A percentile compares a stretch with the other conserved stretches of the same genome.
These are phyloP conservation scores for Muscidifurax raptorellus DNA, from an alignment of 1,140 invertebrate species.

Conservation along the genomic window DNA sequence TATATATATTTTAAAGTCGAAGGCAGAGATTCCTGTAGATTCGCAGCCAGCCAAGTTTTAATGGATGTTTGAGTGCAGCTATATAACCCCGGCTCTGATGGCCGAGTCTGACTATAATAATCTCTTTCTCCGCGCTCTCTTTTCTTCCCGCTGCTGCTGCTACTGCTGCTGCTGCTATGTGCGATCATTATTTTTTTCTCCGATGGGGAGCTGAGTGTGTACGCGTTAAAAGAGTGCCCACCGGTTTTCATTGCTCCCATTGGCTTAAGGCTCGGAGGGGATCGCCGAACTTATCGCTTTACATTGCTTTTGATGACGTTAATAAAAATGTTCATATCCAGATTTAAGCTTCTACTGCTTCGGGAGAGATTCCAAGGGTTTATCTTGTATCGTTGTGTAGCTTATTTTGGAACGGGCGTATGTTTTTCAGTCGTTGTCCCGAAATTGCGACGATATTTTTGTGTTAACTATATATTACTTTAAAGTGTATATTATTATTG, in stretches of 20 bases:
- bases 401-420: too few relatives aligned
- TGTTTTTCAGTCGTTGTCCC: too few relatives aligned
- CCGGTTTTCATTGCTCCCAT: neutral
- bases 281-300: neutral
- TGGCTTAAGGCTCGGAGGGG: too few relatives aligned
- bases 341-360: too few relatives aligned
- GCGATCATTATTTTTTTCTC: neutral
- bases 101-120: slow-evolving; percentile 22
- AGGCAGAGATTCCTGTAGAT: too few relatives aligned
- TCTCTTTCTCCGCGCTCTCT: neutral
- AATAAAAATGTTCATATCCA: neutral
- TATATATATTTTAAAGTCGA: too few relatives aligned
- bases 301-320: neutral
- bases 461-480: too few relatives aligned
- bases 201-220: neutral
- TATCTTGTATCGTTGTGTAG: too few relatives aligned
- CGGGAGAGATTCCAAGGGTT: too few relatives aligned
- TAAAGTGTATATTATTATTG: too few relatives aligned
- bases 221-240: neutral
- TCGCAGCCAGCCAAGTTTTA: neutral
- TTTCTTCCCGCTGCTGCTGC: neutral
- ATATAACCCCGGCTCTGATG: slow-evolving; percentile 18
- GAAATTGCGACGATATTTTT: too few relatives aligned
- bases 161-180: neutral
- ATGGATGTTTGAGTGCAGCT: slow-evolving; percentile 37